Evolutionary conservation across 2,797 vertebrate species (phyloP).

Genomic region (Scyliorhinus canicula): DNA sequence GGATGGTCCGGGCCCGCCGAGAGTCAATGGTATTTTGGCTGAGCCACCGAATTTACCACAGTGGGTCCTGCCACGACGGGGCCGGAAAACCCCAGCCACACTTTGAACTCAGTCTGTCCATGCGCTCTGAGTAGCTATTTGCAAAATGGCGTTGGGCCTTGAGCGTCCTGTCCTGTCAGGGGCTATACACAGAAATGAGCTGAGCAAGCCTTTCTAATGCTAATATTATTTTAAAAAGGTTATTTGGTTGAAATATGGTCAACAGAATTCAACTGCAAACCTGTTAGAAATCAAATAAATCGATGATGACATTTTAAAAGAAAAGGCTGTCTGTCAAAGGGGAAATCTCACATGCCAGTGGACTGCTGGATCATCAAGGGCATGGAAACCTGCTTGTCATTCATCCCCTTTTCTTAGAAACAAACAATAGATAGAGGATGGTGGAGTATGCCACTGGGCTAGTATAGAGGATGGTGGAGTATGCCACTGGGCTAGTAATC

Average conservation of each 20-base stretch:
- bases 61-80: no score
- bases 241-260: neutral
- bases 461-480: no score
- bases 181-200: neutral
- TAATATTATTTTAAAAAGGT: neutral
- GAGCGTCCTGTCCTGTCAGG: neutral
- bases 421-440: no score
- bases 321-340: neutral
- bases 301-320: neutral
- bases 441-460: no score
- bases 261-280: neutral
- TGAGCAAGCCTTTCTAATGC: neutral
- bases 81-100: neutral
- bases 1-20: no score
- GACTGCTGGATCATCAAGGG: neutral
- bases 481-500: no score
- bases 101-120: neutral
- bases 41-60: no score
- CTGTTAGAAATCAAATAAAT: neutral
- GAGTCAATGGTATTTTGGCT: no score
- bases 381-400: neutral
- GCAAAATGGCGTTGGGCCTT: neutral
- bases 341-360: neutral
- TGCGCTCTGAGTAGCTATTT: neutral
- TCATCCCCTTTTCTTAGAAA: neutral